Evolutionary conservation across 2,113 vertebrate species (phyloP).

Genomic region (Macaca fascicularis): T2T-MFA8v1.1 NC_088377.1:6777001-6777500

Average conservation of each 20-base stretch:
- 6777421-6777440: neutral
- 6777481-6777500: no score
- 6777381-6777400: neutral
- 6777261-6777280: neutral
- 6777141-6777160: neutral
- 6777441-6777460: neutral
- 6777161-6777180: neutral
- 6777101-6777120: neutral
- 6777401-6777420: neutral
- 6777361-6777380: neutral
- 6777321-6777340: neutral
- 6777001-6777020: neutral
- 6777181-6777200: neutral
- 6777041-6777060: slow-evolving; percentile 59
- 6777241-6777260: neutral
- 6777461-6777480: neutral
- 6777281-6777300: neutral
- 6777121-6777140: neutral
- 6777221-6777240: neutral
- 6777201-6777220: fast-evolving
- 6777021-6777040: slow-evolving; percentile 65
- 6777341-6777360: neutral
- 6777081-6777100: neutral
- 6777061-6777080: slow-evolving; percentile 54
- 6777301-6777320: neutral